Evolutionary conservation across 2,113 vertebrate species (phyloP).

Genomic region (Nothobranchius furzeri): DNA sequence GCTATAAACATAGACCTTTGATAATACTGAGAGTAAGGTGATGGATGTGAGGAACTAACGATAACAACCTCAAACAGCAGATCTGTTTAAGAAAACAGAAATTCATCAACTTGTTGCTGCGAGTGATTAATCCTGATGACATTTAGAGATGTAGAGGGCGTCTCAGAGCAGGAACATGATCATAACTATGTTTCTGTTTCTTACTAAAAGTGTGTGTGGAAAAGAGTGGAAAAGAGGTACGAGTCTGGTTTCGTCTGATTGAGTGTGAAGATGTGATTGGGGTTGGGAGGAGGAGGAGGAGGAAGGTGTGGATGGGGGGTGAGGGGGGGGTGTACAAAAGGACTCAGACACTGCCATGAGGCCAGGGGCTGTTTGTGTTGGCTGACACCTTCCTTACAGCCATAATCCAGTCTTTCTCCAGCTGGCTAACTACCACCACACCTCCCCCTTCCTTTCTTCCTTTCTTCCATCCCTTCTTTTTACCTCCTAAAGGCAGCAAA

Average conservation of each 20-base stretch:
- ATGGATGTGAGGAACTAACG: background rate
- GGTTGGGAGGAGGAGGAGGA: conserved; percentile 26
- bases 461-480: background rate
- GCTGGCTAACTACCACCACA: conserved; percentile 58
- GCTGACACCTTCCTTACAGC: conserved; percentile 74
- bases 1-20: background rate
- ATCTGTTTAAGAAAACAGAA: background rate
- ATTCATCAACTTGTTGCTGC: background rate
- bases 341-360: conserved; percentile 52
- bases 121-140: background rate
- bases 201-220: background rate
- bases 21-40: background rate
- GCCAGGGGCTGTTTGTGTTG: conserved; percentile 70
- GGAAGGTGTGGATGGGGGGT: conserved; percentile 29
- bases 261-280: background rate
- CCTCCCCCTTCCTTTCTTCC: conserved; percentile 26
- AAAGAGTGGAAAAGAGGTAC: background rate
- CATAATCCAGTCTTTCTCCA: conserved; percentile 72
- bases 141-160: background rate
- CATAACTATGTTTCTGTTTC: background rate
- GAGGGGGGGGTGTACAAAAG: background rate
- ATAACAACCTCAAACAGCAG: background rate
- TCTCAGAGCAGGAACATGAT: background rate
- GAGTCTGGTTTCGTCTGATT: conserved; percentile 10
- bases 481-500: conserved; percentile 10